phyloP scores from a whole-genome alignment of 2,797 vertebrate genomes.

The Rhynchotus rufescens region DNA sequence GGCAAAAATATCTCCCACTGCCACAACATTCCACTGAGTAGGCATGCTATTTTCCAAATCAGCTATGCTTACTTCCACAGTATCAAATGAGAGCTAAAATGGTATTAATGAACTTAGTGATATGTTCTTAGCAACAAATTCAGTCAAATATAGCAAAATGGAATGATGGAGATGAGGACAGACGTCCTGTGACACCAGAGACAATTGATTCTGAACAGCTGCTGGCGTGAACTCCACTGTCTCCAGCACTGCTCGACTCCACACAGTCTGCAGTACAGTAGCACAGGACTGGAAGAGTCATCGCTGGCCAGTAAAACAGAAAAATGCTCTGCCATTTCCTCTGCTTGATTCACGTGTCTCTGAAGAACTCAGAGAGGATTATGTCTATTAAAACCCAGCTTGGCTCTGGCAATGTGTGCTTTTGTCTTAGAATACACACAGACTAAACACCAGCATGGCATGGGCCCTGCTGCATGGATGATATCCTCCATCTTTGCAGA shows the following conservation, averaged over 20 bases:
- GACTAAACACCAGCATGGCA: not conserved
- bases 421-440: not conserved
- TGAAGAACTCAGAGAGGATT: constrained; percentile 3
- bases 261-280: not conserved
- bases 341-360: not conserved
- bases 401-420: not conserved
- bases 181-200: not conserved
- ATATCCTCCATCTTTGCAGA: not conserved
- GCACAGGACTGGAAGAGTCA: not conserved
- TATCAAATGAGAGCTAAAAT: not conserved
- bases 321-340: not conserved
- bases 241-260: not conserved
- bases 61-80: constrained; percentile 1
- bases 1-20: constrained; percentile 72
- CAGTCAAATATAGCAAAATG: constrained; percentile 39
- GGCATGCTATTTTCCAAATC: constrained; percentile 14
- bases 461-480: not conserved
- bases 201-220: constrained; percentile 5
- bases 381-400: not conserved
- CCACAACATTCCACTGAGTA: not conserved
- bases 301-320: not conserved
- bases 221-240: not conserved
- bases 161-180: not conserved
- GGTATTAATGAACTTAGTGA: not conserved
- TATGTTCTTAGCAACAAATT: not conserved